Evolutionary conservation across 2,888 invertebrate species (phyloP).

Genomic region (Calameuta filiformis): DNA sequence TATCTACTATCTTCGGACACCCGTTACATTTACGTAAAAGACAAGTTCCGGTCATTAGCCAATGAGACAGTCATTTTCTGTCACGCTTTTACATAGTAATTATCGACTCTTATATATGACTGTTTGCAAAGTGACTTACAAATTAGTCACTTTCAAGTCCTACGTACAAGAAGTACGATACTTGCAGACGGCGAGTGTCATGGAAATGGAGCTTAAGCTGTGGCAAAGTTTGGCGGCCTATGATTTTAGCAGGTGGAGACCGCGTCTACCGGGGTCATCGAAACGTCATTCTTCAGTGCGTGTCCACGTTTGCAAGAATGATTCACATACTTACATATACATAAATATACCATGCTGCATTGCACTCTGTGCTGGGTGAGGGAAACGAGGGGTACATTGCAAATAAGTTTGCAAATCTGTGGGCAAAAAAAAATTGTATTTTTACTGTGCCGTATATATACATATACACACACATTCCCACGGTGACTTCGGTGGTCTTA

Average conservation of each 20-base stretch:
- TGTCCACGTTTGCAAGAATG: not conserved
- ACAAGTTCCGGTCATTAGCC: not conserved
- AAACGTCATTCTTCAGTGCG: constrained; percentile 23
- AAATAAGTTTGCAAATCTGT: not conserved
- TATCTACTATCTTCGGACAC: not conserved
- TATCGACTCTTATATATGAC: not conserved
- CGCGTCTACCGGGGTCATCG: constrained; percentile 45
- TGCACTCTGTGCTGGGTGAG: not conserved
- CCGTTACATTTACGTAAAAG: not conserved
- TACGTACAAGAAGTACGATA: not conserved
- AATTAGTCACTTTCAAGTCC: not conserved
- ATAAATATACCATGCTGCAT: not conserved
- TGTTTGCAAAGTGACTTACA: not conserved
- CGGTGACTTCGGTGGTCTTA: not conserved
- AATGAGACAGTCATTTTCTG: not conserved
- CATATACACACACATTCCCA: not conserved
- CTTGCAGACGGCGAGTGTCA: constrained; percentile 7
- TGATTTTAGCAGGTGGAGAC: constrained; percentile 46
- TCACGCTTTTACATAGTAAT: not conserved
- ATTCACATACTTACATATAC: not conserved
- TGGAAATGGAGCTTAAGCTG: constrained; percentile 46
- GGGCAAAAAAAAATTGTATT: not conserved
- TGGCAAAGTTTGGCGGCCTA: constrained; percentile 44
- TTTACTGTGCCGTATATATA: not conserved
- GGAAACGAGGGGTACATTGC: not conserved